Evolutionary conservation across 92 coral and sea anemone genomes (phyloP).

Genomic region (Hydrozoanthus gracilis): DNA sequence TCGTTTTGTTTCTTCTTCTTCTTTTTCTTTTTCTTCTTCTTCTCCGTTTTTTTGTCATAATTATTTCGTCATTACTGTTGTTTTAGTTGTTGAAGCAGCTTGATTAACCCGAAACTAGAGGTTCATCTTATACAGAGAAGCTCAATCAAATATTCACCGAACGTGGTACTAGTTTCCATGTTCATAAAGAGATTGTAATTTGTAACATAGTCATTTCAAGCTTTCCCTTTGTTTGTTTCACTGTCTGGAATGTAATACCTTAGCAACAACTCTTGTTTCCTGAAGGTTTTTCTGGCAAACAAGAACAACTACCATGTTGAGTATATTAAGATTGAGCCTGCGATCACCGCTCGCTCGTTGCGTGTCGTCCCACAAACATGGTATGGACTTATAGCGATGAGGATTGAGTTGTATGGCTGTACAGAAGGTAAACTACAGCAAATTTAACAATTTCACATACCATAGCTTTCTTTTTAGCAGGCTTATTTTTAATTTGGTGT

Average conservation of each 20-base stretch:
- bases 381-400: constrained; percentile 23
- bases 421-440: not conserved
- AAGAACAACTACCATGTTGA: not conserved
- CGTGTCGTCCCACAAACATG: constrained; percentile 33
- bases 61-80: no score
- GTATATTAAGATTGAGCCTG: constrained; percentile 5
- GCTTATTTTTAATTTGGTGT: not conserved
- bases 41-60: no score
- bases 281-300: constrained; percentile 21
- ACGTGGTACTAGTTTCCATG: not conserved
- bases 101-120: no score
- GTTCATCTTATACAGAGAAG: no score
- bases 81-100: no score
- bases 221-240: not conserved
- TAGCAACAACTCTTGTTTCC: not conserved
- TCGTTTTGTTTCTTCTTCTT: no score
- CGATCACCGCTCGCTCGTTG: constrained; percentile 8
- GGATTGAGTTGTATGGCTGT: constrained; percentile 33
- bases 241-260: not conserved
- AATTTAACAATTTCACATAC: not conserved
- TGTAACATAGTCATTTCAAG: not conserved
- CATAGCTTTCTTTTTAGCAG: not conserved
- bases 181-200: no score
- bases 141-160: no score
- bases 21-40: no score